Evolutionary conservation across 2,113 vertebrate genomes (phyloP).

Genomic region (Nymphicus hollandicus): DNA sequence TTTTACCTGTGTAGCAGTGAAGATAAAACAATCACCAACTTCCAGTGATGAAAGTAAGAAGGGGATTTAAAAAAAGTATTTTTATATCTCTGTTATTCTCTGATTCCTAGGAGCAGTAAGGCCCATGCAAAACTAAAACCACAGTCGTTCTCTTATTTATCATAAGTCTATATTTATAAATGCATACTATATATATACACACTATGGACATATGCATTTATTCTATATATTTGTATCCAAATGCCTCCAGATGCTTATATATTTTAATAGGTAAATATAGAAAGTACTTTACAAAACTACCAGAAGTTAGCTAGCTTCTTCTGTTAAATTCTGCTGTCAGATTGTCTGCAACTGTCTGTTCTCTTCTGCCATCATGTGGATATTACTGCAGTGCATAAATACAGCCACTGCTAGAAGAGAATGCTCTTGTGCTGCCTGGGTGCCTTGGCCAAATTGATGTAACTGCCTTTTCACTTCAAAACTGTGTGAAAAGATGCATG

Average conservation of each 20-base stretch:
- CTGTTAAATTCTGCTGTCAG: not conserved
- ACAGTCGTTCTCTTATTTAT: not conserved
- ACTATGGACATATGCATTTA: not conserved
- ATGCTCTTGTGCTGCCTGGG: accelerated
- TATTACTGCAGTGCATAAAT: not conserved
- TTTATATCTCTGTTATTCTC: not conserved
- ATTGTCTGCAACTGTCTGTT: not conserved
- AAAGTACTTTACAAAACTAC: not conserved
- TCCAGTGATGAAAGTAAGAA: not conserved
- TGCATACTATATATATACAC: not conserved
- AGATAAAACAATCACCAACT: not conserved
- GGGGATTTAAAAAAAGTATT: not conserved
- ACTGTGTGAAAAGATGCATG: not conserved
- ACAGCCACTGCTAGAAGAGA: not conserved
- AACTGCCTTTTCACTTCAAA: not conserved
- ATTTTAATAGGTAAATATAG: not conserved
- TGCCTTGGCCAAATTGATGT: not conserved
- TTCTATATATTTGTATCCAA: not conserved
- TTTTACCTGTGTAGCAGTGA: not conserved
- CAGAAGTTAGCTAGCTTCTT: not conserved
- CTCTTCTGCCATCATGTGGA: conserved; percentile 54
- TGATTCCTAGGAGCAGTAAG: not conserved
- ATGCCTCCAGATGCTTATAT: not conserved
- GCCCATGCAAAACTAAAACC: not conserved
- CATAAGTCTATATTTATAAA: not conserved